Base-by-base conservation (phyloP, 2,888 invertebrate species). In the Alsophila aescularia region DNA sequence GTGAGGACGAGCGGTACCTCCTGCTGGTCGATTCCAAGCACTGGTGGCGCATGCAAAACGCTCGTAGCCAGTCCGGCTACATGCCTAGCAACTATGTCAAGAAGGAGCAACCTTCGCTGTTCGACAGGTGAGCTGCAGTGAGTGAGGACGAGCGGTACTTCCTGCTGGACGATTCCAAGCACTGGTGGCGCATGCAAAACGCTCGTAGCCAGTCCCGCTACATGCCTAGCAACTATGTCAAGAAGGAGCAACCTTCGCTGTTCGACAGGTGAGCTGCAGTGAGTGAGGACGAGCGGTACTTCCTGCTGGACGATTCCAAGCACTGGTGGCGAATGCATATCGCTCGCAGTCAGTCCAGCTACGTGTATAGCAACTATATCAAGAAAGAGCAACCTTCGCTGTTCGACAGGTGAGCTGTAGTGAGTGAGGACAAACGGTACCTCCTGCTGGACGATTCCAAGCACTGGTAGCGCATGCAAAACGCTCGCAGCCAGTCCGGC, bases 41-140 rank as follows among this genome's bases (percentile, higher is more conserved):
- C 86, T 99, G 99, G 99, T 98, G 98, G 98, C 94, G 98, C 72
- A 99, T 99, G 64, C 98, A 98, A 86, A 99, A 99, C 87, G 96
- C 96, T 58, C 94, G 97, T 74, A 97, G 96, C 75, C 97, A 98
- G 88, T 96, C 98, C 4, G 99, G 99, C 58, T 99, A 98, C 87
- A 99, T 99, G 68, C 99, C 99, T 62, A 99, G 99, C 89, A 99
- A 99, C 91, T 99, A 99, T 92, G 99, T 99, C 72, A 98, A 99
- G 90, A 97, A 98, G 85, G 98, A 98, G 87, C 98, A 98, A 80
- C 98, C 98, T 58, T 98, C 98, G 36, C 92, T 98, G 53, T 98
- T 98, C 87, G 98, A 98, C 93, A 98, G 96, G 94, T 95, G 52
- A 66, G 59, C 31, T 24, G 24, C 7, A 24, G 24, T 24, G 5